Base-by-base conservation (phyloP, 2,888 invertebrate species). In the Polydrusus tereticollis region DNA sequence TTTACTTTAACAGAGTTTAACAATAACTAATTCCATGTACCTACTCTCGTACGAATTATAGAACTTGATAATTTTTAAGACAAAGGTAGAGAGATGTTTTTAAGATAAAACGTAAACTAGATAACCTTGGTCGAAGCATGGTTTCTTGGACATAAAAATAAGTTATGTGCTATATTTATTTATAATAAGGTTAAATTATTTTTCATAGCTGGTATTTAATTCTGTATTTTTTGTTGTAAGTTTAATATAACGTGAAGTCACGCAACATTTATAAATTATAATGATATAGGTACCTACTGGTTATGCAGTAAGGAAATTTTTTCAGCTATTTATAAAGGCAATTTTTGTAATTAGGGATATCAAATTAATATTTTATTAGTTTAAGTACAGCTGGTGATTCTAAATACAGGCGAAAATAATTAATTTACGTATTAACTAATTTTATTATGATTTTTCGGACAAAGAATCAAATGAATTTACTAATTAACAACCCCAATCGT, bases 31-130 rank as follows among this genome's bases (percentile, higher is more conserved):
- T 26, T 55, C 52, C 29, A 29, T 18, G 52, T 55, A 55, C 29
- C 29, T 29, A n/a, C n/a, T n/a, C n/a, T n/a, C n/a, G 33, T 38
- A 33, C n/a, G 41, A n/a, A 60, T 45, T 47, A 26, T 59, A 59
- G 43, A 60, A 60, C 29, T 50, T 45, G 47, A 29, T 73, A 65
- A 69, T 73, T 73, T 73, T 73, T 59, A 68, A 73, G 69, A 73
- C 73, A 73, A 73, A 73, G 69, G 55, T 55, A 73, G 66, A 26
- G 20, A 47, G 71, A 64, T 57, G 52, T 58, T 66, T 70, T 65
- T 20, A 58, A 72, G 65, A 73, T 73, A 73, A 73, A 73, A 60
- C 57, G 62, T 33, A 47, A 73, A 73, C 69, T 45, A 60, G 73
- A 62, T 73, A 69, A 69, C 73, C 73, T 73, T 73, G 73, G 59